These are phyloP conservation scores for Capromys pilorides DNA, from an alignment of 2,797 vertebrate species.

Conservation along the genomic window DNA sequence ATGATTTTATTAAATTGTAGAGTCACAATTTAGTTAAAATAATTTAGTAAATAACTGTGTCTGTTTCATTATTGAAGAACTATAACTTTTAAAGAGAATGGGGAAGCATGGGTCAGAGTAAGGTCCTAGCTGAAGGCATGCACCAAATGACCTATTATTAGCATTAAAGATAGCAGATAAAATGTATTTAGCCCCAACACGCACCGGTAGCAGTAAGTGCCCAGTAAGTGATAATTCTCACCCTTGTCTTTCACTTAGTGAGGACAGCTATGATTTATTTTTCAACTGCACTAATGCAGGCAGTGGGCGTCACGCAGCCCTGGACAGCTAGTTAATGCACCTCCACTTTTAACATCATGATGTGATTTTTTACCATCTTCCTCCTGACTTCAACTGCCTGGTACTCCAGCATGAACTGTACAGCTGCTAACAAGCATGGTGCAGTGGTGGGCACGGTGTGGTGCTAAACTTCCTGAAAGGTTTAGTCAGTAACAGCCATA, in stretches of 20 bases:
- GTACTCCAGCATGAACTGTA: not conserved
- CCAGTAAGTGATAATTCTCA: not conserved
- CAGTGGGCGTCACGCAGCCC: not conserved
- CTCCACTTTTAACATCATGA: not conserved
- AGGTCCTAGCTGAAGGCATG: not conserved
- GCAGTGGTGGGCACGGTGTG: not conserved
- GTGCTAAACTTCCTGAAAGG: not conserved
- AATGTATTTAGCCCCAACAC: not conserved
- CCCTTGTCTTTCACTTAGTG: not conserved
- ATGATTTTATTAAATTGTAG: not conserved
- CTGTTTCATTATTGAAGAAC: not conserved
- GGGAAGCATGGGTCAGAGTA: not conserved
- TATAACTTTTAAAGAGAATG: slow-evolving; percentile 41
- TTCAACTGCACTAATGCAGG: not conserved
- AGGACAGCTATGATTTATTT: not conserved
- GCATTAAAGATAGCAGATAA: not conserved
- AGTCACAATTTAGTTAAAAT: not conserved
- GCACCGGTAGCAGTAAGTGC: not conserved
- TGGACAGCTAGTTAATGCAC: not conserved
- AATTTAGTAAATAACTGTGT: not conserved
- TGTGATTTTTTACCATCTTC: not conserved
- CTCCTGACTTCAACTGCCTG: not conserved
- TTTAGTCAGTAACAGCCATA: not conserved
- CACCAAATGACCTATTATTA: not conserved
- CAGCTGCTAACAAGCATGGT: not conserved